Evolutionary conservation across 2,797 vertebrate species (phyloP).

Genomic region (Sebastes cheni): DNA sequence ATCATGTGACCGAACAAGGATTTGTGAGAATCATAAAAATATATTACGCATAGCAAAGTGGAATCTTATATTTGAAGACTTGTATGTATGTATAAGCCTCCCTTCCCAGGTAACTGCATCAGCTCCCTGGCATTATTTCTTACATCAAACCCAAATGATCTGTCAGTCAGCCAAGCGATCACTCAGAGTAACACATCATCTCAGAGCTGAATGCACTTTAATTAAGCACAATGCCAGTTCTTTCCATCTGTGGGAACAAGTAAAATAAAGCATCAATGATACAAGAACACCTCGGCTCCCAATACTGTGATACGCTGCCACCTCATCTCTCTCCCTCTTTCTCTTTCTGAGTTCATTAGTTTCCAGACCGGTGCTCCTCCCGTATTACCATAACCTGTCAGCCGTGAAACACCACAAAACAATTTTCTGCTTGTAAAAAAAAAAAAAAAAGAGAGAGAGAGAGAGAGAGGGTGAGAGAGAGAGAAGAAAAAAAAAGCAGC

Average conservation of each 20-base stretch:
- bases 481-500: slow-evolving; percentile 39
- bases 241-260: slow-evolving; percentile 52
- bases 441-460: slow-evolving; percentile 27
- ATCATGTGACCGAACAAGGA: neutral
- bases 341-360: slow-evolving; percentile 87
- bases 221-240: slow-evolving; percentile 50
- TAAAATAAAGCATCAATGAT: slow-evolving; percentile 86
- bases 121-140: slow-evolving; percentile 12
- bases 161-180: slow-evolving; percentile 41
- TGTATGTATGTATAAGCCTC: too few relatives aligned
- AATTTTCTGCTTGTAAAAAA: slow-evolving; percentile 86
- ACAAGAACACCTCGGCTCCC: slow-evolving; percentile 86
- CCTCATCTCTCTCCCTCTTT: slow-evolving; percentile 78
- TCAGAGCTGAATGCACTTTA: slow-evolving; percentile 64
- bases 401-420: slow-evolving; percentile 90
- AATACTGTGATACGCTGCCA: slow-evolving; percentile 78
- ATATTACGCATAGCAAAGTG: neutral
- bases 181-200: slow-evolving; percentile 49
- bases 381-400: slow-evolving; percentile 93
- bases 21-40: neutral
- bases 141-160: slow-evolving; percentile 33
- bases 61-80: neutral
- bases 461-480: neutral
- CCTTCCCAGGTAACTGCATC: slow-evolving; percentile 3
- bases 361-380: slow-evolving; percentile 91